Conservation (phyloP, 2,113 vertebrate species). For the Clinocottus analis region DNA sequence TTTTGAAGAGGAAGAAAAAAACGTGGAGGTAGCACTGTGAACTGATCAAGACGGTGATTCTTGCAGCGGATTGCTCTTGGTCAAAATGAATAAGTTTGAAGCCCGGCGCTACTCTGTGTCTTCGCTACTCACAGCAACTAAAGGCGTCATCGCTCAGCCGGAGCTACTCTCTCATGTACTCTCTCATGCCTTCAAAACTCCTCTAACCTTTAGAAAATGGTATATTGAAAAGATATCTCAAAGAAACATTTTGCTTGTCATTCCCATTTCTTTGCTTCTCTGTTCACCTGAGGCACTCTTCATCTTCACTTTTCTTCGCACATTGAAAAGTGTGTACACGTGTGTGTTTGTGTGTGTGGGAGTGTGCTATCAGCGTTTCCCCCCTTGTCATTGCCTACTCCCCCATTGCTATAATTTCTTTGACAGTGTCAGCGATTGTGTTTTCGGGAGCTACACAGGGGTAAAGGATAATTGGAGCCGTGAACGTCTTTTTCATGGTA, state of each 20-base stretch:
- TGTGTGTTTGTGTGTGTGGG: neutral
- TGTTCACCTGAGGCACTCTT: conserved; percentile 43
- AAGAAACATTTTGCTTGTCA: conserved; percentile 61
- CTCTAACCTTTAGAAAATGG: conserved; percentile 49
- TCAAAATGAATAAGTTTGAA: conserved; percentile 49
- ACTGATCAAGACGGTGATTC: conserved; percentile 47
- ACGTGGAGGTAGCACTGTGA: conserved; percentile 31
- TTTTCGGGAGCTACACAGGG: conserved; percentile 54
- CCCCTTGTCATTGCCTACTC: conserved; percentile 33
- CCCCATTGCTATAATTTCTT: conserved; percentile 57
- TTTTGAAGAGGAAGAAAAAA: neutral
- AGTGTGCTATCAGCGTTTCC: conserved; percentile 17
- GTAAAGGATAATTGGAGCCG: conserved; percentile 72
- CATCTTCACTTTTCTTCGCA: conserved; percentile 35
- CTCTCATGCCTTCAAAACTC: conserved; percentile 55
- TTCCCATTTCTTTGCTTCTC: conserved; percentile 46
- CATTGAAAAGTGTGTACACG: neutral
- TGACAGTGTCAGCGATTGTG: conserved; percentile 66
- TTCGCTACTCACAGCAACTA: conserved; percentile 17
- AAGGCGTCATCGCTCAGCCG: conserved; percentile 46
- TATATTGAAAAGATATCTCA: conserved; percentile 68
- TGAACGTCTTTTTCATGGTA: conserved; percentile 68
- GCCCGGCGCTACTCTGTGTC: conserved; percentile 9
- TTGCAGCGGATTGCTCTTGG: conserved; percentile 23
- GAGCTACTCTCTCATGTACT: conserved; percentile 29